phyloP scores from a whole-genome alignment of 2,888 invertebrate genomes.

The Latrodectus hesperus region DNA sequence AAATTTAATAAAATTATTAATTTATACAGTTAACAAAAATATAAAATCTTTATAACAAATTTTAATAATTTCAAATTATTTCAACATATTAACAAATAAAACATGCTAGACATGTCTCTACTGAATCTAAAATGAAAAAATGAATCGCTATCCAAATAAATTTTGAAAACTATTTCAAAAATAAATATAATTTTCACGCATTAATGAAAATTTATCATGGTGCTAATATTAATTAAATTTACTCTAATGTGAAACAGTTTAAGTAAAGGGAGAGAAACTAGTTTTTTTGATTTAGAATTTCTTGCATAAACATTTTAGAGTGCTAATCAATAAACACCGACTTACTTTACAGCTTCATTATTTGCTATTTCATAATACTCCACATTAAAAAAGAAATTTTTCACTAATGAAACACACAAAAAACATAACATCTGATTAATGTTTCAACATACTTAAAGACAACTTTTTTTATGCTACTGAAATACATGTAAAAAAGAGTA shows the following conservation, averaged over 20 bases:
- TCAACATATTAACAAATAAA: too few relatives aligned
- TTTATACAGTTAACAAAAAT: too few relatives aligned
- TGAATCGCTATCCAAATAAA: too few relatives aligned
- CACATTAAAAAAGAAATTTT: constrained; percentile 5
- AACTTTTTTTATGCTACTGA: too few relatives aligned
- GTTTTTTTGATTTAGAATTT: neutral
- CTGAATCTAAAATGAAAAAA: too few relatives aligned
- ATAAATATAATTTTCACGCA: too few relatives aligned
- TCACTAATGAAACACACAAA: neutral
- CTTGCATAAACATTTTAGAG: constrained; percentile 6
- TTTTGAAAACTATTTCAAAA: too few relatives aligned
- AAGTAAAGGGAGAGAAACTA: neutral
- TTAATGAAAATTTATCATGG: too few relatives aligned
- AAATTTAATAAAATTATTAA: too few relatives aligned
- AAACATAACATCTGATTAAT: constrained; percentile 13
- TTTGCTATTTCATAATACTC: constrained; percentile 18
- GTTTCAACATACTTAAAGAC: neutral
- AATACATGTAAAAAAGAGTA: neutral
- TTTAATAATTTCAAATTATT: too few relatives aligned
- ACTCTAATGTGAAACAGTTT: neutral
- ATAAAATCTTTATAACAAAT: too few relatives aligned
- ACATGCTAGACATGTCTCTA: too few relatives aligned
- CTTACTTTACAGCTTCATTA: constrained; percentile 18
- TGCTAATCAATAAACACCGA: neutral
- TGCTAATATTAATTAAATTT: constrained; percentile 21